Evolutionary conservation across 2,797 vertebrate species (phyloP).

Genomic region (Macropodus opercularis): DNA sequence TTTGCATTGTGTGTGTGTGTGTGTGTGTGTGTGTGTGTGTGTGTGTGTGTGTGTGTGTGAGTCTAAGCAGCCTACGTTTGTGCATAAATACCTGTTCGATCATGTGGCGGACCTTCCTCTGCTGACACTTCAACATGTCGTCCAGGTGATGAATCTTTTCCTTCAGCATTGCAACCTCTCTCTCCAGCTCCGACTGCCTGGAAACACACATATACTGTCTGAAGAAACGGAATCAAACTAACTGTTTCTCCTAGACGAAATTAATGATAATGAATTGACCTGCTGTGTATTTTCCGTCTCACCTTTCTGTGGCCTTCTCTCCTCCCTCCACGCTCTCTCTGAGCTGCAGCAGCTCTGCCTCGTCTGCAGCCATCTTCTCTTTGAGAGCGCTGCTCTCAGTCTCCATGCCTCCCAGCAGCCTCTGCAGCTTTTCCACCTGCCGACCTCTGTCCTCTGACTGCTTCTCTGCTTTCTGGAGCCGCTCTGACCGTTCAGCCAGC

Average conservation of each 20-base stretch:
- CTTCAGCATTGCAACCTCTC: constrained; percentile 84
- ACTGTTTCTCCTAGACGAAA: neutral
- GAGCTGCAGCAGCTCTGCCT: constrained; percentile 83
- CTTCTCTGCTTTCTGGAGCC: constrained; percentile 73
- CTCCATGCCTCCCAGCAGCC: constrained; percentile 83
- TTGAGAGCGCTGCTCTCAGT: constrained; percentile 82
- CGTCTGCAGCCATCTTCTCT: constrained; percentile 80
- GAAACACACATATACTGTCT: neutral
- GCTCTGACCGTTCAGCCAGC: constrained; percentile 71
- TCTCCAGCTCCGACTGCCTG: constrained; percentile 86
- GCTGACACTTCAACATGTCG: constrained; percentile 95
- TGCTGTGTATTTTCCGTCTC: constrained; percentile 45
- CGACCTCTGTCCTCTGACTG: constrained; percentile 66
- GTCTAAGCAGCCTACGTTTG: constrained; percentile 6
- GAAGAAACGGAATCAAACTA: neutral
- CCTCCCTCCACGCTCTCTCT: constrained; percentile 59
- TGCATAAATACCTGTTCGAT: constrained; percentile 89
- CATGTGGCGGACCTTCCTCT: constrained; percentile 95
- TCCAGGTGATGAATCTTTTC: constrained; percentile 93
- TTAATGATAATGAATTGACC: neutral
- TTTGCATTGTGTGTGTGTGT: constrained; percentile 18
- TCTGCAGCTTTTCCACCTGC: constrained; percentile 83
- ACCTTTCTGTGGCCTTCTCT: constrained; percentile 81
- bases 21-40: constrained; percentile 2
- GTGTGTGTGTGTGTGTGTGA: constrained; percentile 4